Percentiles rank a stretch among this genome's conserved stretches.
These are phyloP conservation scores for Phocoena sinus DNA, from an alignment of 2,113 vertebrate species.

Conservation along the genomic window DNA sequence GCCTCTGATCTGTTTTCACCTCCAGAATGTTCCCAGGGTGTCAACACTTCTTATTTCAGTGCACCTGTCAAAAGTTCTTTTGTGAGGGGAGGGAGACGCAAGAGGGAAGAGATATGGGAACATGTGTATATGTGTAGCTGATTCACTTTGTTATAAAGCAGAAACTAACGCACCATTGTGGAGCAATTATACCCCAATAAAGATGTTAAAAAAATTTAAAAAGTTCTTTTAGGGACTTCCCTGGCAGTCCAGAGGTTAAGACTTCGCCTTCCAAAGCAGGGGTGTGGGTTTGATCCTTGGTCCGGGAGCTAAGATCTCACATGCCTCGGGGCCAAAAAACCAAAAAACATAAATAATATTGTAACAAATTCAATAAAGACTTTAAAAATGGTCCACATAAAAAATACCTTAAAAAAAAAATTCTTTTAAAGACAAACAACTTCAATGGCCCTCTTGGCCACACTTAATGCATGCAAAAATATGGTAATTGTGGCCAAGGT, in stretches of 20 bases:
- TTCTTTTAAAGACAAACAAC: not conserved
- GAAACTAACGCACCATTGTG: no score
- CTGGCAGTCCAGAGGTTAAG: no score
- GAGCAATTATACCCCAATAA: no score
- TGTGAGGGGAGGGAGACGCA: not conserved
- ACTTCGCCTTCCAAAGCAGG: accelerated
- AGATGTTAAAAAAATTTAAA: not conserved
- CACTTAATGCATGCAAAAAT: conserved; percentile 44
- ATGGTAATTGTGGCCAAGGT: not conserved
- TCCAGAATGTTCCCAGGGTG: not conserved
- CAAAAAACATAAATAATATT: no score
- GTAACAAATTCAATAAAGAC: no score
- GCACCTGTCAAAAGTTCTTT: not conserved
- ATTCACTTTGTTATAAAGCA: no score
- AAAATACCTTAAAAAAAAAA: not conserved
- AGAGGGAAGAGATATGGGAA: no score
- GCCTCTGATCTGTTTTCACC: not conserved
- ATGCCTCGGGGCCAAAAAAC: no score
- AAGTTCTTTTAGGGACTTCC: not conserved
- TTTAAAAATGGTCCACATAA: no score
- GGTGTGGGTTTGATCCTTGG: no score
- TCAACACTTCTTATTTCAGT: not conserved
- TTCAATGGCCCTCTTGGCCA: not conserved
- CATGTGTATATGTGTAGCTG: no score
- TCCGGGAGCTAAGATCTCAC: no score